Conservation (phyloP, 1,140 invertebrate species). For the Magallana gigas region DNA sequence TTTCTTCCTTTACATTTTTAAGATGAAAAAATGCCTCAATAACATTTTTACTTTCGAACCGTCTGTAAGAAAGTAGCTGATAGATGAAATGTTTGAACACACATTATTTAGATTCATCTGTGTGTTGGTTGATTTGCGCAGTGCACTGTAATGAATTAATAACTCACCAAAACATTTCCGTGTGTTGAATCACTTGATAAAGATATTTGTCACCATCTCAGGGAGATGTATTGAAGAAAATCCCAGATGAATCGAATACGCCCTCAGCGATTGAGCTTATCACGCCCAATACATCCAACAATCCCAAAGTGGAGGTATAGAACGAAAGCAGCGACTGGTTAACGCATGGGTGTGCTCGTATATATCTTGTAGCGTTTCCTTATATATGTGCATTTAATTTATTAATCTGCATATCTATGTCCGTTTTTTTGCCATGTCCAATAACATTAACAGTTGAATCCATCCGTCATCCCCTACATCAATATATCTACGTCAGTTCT, state of each 20-base stretch:
- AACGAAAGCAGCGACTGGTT: not conserved
- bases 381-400: constrained; percentile 39
- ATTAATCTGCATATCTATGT: constrained; percentile 40
- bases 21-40: not conserved
- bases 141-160: not conserved
- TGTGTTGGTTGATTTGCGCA: not conserved
- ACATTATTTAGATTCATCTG: not conserved
- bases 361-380: constrained; percentile 35
- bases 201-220: constrained; percentile 50
- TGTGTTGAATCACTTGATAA: constrained; percentile 30
- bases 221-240: constrained; percentile 74
- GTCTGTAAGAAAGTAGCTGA: not conserved
- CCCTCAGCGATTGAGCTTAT: constrained; percentile 59
- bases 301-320: constrained; percentile 28
- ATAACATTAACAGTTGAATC: constrained; percentile 43
- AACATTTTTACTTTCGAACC: not conserved
- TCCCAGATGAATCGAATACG: constrained; percentile 62
- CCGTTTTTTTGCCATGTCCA: constrained; percentile 5
- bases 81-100: not conserved
- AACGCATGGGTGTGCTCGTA: constrained; percentile 40
- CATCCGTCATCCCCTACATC: not conserved
- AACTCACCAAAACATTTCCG: not conserved
- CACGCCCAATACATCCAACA: constrained; percentile 38
- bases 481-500: not conserved
- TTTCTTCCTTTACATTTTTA: not conserved